Evolutionary conservation across 2,888 invertebrate genomes (phyloP), one percentile per base, ranked within the genome.

Genomic region (Uropetala carovei): DNA sequence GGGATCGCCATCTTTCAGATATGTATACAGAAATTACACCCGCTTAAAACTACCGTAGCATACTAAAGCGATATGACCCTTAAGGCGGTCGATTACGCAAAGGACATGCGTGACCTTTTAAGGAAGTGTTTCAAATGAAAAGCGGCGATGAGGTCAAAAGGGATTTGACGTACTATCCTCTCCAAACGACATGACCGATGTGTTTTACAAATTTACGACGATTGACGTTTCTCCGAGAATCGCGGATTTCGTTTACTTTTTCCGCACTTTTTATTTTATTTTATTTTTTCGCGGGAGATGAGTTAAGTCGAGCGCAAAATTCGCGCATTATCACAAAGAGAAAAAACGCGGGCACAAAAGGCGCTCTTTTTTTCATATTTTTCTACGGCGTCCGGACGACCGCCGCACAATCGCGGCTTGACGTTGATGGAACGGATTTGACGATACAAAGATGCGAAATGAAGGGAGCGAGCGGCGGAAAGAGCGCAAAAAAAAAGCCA

Each of bases 381-480:
- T 7, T 75, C 22, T 2, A 75, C 27, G 75, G 13, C 75, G 75
- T 75, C 75, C 27, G 75, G 75, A 27, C 75, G 75, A 75, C 43
- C 43, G 43, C 43, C 43, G 43, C 75, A 75, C 75, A 75, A 75
- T 75, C 75, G 11, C 22, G 75, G 27, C 75, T 27, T 11, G 75
- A 75, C 75, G 75, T 75, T 75, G 75, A 75, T 75, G 75, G 68
- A n/a, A 22, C 68, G 22, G 75, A 75, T 75, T 75, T 27, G 75
- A 75, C 27, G 11, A 4, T 27, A 75, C 75, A 75, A 75, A 75
- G 75, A 75, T 75, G 75, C 11, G 13, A 68, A 22, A 68, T n/a
- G 18, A 68, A 68, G 68, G 68, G 22, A n/a, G 64, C 64, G 64
- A 64, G 13, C 14, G 64, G n/a, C 64, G 64, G 64, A n/a, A 64